phyloP scores from a whole-genome alignment of 1,140 invertebrate genomes.

The Penaeus indicus region DNA sequence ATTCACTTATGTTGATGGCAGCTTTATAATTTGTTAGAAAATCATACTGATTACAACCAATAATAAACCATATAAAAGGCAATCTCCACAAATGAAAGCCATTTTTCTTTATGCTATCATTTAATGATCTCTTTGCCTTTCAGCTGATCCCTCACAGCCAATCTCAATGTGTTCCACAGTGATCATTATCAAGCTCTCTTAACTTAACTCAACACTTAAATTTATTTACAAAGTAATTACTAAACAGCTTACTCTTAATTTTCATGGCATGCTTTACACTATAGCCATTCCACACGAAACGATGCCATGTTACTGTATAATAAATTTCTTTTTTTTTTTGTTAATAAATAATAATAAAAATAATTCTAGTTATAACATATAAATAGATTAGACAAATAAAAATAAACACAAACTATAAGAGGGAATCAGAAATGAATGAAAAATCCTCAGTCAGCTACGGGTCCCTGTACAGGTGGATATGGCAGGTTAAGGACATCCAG shows the following conservation, averaged over 20 bases:
- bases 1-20: constrained; percentile 13
- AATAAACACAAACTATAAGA: neutral
- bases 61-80: too few relatives aligned
- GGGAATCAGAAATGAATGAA: neutral
- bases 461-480: constrained; percentile 27
- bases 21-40: neutral
- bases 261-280: too few relatives aligned
- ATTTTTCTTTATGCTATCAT: neutral
- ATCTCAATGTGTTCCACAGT: constrained; percentile 6
- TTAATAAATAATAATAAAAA: too few relatives aligned
- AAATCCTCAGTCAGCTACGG: constrained; percentile 37
- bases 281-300: too few relatives aligned
- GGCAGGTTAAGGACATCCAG: constrained; percentile 25
- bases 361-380: neutral
- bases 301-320: too few relatives aligned
- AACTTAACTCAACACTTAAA: too few relatives aligned
- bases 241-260: too few relatives aligned
- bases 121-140: constrained; percentile 6
- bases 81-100: too few relatives aligned
- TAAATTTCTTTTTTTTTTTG: too few relatives aligned
- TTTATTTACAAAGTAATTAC: too few relatives aligned
- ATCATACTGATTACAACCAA: too few relatives aligned
- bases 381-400: constrained; percentile 3
- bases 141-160: constrained; percentile 30
- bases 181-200: constrained; percentile 32